Evolutionary conservation across 2,888 invertebrate genomes (phyloP).

Genomic region (Phorcus lineatus): DNA sequence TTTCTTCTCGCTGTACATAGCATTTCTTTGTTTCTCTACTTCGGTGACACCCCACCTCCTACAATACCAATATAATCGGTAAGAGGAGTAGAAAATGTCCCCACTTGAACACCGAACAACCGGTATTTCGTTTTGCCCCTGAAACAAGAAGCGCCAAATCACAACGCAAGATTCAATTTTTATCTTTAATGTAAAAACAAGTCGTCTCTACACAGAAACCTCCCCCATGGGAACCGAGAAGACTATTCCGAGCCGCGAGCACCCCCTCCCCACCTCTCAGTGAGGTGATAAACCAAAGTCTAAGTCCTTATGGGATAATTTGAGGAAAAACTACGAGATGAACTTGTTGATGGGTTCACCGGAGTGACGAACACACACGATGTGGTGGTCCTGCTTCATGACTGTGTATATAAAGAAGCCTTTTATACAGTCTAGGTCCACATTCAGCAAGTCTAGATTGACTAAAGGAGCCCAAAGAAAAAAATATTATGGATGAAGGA

Average conservation of each 20-base stretch:
- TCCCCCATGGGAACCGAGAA: background rate
- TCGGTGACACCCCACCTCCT: background rate
- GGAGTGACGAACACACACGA: background rate
- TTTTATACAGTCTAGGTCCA: too few species aligned
- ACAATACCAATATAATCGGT: background rate
- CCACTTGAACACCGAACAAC: background rate
- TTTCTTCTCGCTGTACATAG: background rate
- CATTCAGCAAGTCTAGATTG: too few species aligned
- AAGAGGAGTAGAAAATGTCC: background rate
- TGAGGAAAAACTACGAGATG: background rate
- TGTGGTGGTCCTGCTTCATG: background rate
- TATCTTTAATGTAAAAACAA: constrained; percentile 21
- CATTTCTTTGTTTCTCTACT: background rate
- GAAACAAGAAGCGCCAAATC: background rate
- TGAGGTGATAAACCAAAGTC: constrained; percentile 7
- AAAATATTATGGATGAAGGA: too few species aligned
- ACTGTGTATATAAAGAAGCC: too few species aligned
- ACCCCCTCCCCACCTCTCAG: background rate
- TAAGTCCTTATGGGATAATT: background rate
- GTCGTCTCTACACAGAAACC: background rate
- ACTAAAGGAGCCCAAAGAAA: too few species aligned
- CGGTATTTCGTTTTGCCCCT: background rate
- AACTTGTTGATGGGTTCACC: background rate
- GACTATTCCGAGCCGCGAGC: background rate
- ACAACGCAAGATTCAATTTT: background rate